Conservation (phyloP, 2,797 vertebrate species). For the Glyptemys insculpta region DNA sequence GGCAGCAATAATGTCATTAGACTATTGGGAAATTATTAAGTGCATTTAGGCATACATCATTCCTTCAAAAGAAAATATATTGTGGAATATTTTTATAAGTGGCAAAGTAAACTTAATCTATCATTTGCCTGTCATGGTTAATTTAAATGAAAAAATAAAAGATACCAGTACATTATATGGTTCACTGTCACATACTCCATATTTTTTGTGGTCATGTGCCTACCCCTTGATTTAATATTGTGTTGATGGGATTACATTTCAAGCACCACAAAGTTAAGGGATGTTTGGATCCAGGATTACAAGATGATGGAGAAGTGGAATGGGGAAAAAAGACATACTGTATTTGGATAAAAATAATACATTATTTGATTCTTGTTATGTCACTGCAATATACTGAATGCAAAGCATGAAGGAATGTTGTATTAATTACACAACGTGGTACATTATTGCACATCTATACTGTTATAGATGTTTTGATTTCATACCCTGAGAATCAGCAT, state of each 20-base stretch:
- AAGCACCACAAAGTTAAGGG: not conserved
- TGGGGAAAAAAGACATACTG: not conserved
- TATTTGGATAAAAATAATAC: not conserved
- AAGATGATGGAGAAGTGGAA: not conserved
- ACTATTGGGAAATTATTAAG: not conserved
- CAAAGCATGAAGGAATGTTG: not conserved
- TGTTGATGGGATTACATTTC: not conserved
- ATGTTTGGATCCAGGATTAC: not conserved
- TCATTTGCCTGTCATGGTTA: not conserved
- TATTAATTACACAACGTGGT: constrained; percentile 4
- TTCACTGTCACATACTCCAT: not conserved
- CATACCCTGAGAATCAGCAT: not conserved
- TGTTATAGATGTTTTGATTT: not conserved
- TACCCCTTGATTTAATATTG: not conserved
- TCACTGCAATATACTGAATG: not conserved
- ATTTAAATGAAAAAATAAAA: not conserved
- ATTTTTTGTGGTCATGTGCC: not conserved
- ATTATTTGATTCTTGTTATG: not conserved
- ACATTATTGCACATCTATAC: not conserved
- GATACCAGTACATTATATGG: not conserved
- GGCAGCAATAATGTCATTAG: not conserved
- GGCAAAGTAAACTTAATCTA: not conserved
- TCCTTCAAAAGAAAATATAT: not conserved
- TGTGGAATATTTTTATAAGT: not conserved
- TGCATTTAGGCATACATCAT: not conserved